These are phyloP conservation scores for Drosophila limbata DNA, from an alignment of 2,888 invertebrate genomes.

Conservation along the genomic window DNA sequence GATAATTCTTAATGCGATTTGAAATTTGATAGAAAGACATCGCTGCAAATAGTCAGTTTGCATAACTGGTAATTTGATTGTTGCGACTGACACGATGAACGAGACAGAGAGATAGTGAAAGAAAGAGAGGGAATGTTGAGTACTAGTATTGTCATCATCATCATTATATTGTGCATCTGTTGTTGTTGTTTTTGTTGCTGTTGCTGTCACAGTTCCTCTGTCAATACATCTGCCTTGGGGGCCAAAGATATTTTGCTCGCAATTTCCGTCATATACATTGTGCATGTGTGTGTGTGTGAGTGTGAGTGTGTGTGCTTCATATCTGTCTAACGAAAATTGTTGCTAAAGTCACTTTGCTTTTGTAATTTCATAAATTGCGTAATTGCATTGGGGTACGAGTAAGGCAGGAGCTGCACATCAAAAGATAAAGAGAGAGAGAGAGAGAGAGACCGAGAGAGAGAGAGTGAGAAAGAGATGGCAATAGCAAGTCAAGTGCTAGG, in stretches of 20 bases:
- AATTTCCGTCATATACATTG: slow-evolving; percentile 52
- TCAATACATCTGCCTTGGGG: slow-evolving; percentile 40
- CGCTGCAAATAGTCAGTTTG: slow-evolving; percentile 54
- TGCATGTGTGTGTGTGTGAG: slow-evolving; percentile 26
- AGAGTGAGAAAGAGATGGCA: slow-evolving; percentile 3
- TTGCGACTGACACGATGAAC: slow-evolving; percentile 14
- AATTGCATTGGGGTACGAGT: slow-evolving; percentile 57
- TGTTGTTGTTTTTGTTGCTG: neutral
- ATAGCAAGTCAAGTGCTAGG: slow-evolving; percentile 24
- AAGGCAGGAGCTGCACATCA: slow-evolving; percentile 9
- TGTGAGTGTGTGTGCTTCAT: slow-evolving; percentile 1
- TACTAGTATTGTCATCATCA: slow-evolving; percentile 20
- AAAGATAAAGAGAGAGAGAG: neutral
- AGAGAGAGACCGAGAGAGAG: neutral
- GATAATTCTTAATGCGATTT: slow-evolving; percentile 65
- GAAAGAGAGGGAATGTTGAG: neutral
- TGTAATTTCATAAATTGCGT: slow-evolving; percentile 73
- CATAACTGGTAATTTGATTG: slow-evolving; percentile 74
- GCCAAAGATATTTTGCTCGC: slow-evolving; percentile 46
- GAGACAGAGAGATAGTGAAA: neutral
- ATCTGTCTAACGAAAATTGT: slow-evolving; percentile 51
- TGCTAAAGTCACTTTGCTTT: slow-evolving; percentile 60
- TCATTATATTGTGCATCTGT: slow-evolving; percentile 18
- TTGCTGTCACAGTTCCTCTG: slow-evolving; percentile 31
- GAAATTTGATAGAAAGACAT: slow-evolving; percentile 48